A percentile compares a stretch with the other conserved stretches of the same genome.
Evolutionary conservation across 1,140 invertebrate species (phyloP).

Genomic region (Panulirus ornatus): DNA sequence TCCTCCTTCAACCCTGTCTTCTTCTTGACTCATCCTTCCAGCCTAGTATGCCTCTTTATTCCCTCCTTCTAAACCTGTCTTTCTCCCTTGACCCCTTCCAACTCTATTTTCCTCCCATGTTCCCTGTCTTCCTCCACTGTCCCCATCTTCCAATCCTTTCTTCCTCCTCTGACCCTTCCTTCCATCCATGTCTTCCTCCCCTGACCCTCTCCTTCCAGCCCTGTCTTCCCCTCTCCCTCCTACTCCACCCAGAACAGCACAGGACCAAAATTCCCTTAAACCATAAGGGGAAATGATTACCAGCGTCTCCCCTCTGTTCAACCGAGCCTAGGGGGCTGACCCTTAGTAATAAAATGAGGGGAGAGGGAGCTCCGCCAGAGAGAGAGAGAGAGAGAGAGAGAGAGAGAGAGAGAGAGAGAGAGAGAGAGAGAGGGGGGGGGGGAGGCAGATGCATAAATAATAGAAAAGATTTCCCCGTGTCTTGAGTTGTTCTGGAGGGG

Average conservation of each 20-base stretch:
- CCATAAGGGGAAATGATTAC: constrained; percentile 40
- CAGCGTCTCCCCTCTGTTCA: constrained; percentile 55
- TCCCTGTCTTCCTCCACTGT: too few species aligned
- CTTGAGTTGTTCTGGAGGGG: neutral
- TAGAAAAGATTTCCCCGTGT: constrained; percentile 50
- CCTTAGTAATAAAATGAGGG: constrained; percentile 62
- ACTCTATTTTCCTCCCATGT: too few species aligned
- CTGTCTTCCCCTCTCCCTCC: neutral
- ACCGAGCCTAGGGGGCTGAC: constrained; percentile 26
- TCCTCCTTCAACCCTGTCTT: too few species aligned
- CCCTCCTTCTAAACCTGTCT: too few species aligned
- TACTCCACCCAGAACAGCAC: neutral
- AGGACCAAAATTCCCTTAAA: constrained; percentile 43
- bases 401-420: neutral
- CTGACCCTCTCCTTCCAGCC: too few species aligned
- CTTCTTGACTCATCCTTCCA: too few species aligned
- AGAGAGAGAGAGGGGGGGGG: neutral
- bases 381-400: constrained; percentile 25
- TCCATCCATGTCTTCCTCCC: too few species aligned
- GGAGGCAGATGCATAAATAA: constrained; percentile 59
- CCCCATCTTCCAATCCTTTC: too few species aligned
- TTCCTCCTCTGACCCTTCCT: too few species aligned
- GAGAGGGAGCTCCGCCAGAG: constrained; percentile 21
- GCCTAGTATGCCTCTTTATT: too few species aligned
- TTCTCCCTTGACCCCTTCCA: too few species aligned